Evolutionary conservation across 2,797 vertebrate species (phyloP), one percentile per base, ranked within the genome.

Genomic region (Merluccius polli): DNA sequence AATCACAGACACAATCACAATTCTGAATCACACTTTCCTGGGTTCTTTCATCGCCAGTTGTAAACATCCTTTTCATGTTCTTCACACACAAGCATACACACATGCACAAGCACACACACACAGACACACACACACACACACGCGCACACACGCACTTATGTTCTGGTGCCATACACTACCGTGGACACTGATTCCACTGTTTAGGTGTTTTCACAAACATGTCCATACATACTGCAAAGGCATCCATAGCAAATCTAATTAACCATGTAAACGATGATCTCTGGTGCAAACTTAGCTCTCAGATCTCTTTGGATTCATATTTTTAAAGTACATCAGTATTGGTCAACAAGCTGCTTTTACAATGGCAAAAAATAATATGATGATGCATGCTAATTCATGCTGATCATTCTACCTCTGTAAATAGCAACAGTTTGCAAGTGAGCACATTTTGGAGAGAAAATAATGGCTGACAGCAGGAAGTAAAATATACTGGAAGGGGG

Each of bases 31-130:
- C 71, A 72, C 71, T 29, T 59, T 59, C 52, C 52, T 59, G 52
- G 21, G 52, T 24, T 59, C 52, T 59, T n/a, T 59, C 52, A 59
- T 59, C 52, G 52, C 21, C 21, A n/a, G 52, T 59, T 59, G 21
- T 59, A 59, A 59, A 59, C 52, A 59, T 59, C 52, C 52, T 59
- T 59, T 59, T 59, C 52, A 59, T 24, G 52, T 59, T 21, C 52
- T 59, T 59, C 4, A 70, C 73, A 16, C 81, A 16, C 76, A 81
- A 81, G 80, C 65, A 67, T 79, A 81, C 74, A 73, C 21, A 72
- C 36, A 70, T 72, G 71, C 10, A 38, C 38, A 15, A 65, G 59
- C 44, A 75, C 59, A 81, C 74, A 73, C 71, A 75, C 41, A 75
- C 75, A 68, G 32, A 73, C 33, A 68, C 52, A 30, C 12, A 41